Percentiles rank a stretch among this genome's conserved stretches.
These are phyloP conservation scores for Thymallus thymallus DNA, from an alignment of 2,113 vertebrate species.

Conservation along the genomic window DNA sequence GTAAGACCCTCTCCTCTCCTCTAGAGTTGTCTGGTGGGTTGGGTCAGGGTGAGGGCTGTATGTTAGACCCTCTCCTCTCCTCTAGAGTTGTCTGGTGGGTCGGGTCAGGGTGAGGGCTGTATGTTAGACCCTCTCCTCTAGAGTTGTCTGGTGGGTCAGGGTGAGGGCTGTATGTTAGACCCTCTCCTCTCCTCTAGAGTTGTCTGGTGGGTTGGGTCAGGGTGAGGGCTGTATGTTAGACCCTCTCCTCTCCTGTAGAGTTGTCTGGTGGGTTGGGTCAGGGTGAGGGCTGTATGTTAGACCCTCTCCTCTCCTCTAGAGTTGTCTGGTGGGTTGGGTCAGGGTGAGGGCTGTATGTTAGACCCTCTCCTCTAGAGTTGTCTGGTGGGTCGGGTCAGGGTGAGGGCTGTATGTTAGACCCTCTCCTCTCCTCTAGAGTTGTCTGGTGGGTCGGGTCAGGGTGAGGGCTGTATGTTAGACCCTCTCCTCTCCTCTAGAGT, in stretches of 20 bases:
- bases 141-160: no score
- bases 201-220: no score
- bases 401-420: not conserved
- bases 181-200: not conserved
- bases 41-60: not conserved
- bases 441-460: no score
- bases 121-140: not conserved
- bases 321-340: no score
- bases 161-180: not conserved
- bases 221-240: not conserved
- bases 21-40: no score
- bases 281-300: not conserved
- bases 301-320: not conserved
- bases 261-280: no score
- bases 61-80: not conserved
- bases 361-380: not conserved
- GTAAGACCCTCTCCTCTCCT: not conserved
- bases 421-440: not conserved
- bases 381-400: no score
- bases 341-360: not conserved
- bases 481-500: not conserved
- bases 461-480: not conserved
- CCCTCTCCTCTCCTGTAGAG: not conserved
- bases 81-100: no score
- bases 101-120: not conserved